Base-by-base conservation (phyloP, 2,888 invertebrate genomes). In the Sphaerophoria rueppellii region DNA sequence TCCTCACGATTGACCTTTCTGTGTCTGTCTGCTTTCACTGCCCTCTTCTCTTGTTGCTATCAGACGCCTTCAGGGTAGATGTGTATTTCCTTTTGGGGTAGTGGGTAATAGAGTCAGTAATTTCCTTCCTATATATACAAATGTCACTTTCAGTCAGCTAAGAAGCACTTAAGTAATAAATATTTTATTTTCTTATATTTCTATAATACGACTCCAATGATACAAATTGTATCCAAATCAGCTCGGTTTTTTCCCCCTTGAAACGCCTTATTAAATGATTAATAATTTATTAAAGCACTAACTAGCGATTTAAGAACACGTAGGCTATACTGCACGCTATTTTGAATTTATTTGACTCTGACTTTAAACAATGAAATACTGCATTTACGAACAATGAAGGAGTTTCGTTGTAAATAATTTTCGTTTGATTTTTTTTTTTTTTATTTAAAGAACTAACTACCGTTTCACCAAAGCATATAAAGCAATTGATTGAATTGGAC, bases 91-190 rank as follows among this genome's bases (percentile, higher is more conserved):
- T 43, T 43, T 9, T 43, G 6, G 9, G 16, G 4, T 12, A 48
- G 16, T n/a, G 48, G n/a, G n/a, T 67, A 69, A 48, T 57, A 46
- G 14, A 72, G 65, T 16, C 65, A 55, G 67, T 69, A 69, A 71
- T 69, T 76, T 63, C 35, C 9, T 76, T 14, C 16, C 55, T 9
- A 6, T 14, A 9, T 58, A 0, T 14, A 55, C 16, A 57, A 70
- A 69, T 69, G 63, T 32, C 52, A 78, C 52, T 58, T 34, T 14
- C 55, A 48, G 46, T 9, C 58, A 46, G 65, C 48, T 71, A 63
- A 61, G 48, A n/a, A 67, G 55, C 70, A 70, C 46, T 70, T 55
- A 4, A 46, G 55, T 14, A 34, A 46, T 70, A 35, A 70, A 70
- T 58, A 57, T 46, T 70, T 58, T 37, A 70, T 58, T n/a, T 16